Base-by-base conservation (phyloP, 2,888 invertebrate genomes). In the Dilophus febrilis region DNA sequence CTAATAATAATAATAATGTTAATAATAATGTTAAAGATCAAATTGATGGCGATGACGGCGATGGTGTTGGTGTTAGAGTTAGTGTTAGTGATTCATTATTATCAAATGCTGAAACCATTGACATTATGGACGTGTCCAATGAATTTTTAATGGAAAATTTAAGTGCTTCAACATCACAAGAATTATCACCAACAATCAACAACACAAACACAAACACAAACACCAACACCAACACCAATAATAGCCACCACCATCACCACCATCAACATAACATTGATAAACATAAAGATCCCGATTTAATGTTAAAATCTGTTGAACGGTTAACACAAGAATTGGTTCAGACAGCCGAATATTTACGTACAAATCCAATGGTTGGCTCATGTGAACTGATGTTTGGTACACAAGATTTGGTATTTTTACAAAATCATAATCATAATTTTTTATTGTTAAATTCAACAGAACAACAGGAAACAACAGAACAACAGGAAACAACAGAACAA, bases 291-390 rank as follows among this genome's bases (percentile, higher is more conserved):
- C 74, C 75, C 0, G 75, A 75, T 50, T 67, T 75, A 2, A 76
- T 76, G 76, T 66, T 77, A 2, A 74, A 73, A 44, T 76, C 75
- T 0, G 62, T 76, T 38, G 76, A 77, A 51, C 64, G 75, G 14
- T 60, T 76, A 14, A 77, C 76, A 0, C 70, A 73, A 11, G 70
- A 75, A 46, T 59, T 76, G 34, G 73, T 77, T 2, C 72, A 72
- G 1, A 74, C 75, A 37, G 73, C 74, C 0, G 72, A 73, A 45
- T 73, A 73, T 43, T 58, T 74, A 46, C 65, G 70, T 2, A 64
- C 67, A 51, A 58, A 40, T 54, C 6, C 30, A n/a, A n/a, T n/a
- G n/a, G n/a, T n/a, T n/a, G n/a, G n/a, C n/a, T n/a, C n/a, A n/a
- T n/a, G n/a, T n/a, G n/a, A n/a, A n/a, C n/a, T n/a, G n/a, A n/a